Conservation (phyloP, 1,140 invertebrate genomes). For the Hirudo medicinalis region DNA sequence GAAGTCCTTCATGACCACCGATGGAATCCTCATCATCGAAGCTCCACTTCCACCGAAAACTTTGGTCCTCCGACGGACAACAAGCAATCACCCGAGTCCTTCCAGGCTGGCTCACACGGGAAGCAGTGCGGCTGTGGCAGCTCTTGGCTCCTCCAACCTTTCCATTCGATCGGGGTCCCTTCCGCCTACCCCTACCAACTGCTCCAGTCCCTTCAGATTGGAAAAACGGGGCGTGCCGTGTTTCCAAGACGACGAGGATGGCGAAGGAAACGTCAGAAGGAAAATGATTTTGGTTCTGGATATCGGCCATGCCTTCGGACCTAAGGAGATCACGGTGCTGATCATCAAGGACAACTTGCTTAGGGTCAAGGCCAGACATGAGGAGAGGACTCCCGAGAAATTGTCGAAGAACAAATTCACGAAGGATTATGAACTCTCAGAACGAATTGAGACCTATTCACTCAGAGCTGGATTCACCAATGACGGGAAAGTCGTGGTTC, state of each 20-base stretch:
- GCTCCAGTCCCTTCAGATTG: neutral
- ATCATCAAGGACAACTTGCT: conserved; percentile 23
- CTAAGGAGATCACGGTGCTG: conserved; percentile 23
- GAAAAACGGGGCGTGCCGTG: conserved; percentile 9
- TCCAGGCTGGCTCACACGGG: neutral
- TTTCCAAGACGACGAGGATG: conserved; percentile 16
- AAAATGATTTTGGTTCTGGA: conserved; percentile 19
- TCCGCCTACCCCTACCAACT: conserved; percentile 2
- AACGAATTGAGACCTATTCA: conserved; percentile 22
- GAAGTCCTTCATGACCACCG: conserved; percentile 16
- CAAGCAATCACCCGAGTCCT: conserved; percentile 14
- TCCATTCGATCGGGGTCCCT: conserved; percentile 12
- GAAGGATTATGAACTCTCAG: conserved; percentile 22
- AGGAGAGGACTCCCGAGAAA: conserved; percentile 21
- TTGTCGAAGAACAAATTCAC: conserved; percentile 22
- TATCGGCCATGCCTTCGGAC: conserved; percentile 19
- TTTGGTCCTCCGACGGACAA: conserved; percentile 5
- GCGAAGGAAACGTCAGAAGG: conserved; percentile 7
- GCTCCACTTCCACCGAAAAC: conserved; percentile 18
- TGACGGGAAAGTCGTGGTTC: conserved; percentile 19
- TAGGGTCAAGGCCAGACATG: conserved; percentile 22
- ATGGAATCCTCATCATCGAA: conserved; percentile 16
- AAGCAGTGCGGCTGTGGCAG: neutral
- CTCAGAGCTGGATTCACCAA: conserved; percentile 19
- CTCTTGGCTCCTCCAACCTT: neutral